phyloP scores from a whole-genome alignment of 2,797 vertebrate species.

The Jordanella pulchra region DNA sequence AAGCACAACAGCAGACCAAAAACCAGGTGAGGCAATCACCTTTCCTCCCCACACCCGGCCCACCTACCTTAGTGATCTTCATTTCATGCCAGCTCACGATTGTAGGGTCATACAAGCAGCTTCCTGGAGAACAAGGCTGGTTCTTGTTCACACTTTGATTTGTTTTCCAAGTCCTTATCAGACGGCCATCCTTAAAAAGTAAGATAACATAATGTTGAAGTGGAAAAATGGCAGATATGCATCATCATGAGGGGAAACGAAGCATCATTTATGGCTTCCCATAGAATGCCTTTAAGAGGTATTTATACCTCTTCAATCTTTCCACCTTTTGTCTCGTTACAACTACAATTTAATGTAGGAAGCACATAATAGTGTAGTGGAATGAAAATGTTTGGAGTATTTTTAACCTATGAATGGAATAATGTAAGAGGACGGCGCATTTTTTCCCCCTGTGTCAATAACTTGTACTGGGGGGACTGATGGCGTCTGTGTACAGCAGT shows the following conservation, averaged over 20 bases:
- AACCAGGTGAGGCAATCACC: slow-evolving; percentile 86
- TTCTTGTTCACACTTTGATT: slow-evolving; percentile 20
- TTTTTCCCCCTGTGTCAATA: no score
- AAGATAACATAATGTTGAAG: not conserved
- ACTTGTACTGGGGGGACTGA: no score
- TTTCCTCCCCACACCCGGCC: slow-evolving; percentile 21
- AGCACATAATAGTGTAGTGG: not conserved
- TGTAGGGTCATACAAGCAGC: slow-evolving; percentile 24
- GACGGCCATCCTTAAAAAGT: not conserved
- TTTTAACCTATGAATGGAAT: no score
- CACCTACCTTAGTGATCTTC: not conserved
- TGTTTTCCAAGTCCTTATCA: slow-evolving; percentile 5
- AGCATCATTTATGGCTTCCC: slow-evolving; percentile 37
- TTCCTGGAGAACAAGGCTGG: slow-evolving; percentile 50
- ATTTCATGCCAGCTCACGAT: slow-evolving; percentile 8
- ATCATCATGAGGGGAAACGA: slow-evolving; percentile 35
- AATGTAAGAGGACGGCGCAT: no score
- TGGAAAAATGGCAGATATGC: slow-evolving; percentile 6
- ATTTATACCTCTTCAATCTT: slow-evolving; percentile 5
- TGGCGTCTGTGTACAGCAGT: not conserved
- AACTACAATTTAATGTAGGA: not conserved
- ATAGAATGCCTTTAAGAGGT: not conserved
- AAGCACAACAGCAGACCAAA: slow-evolving; percentile 93
- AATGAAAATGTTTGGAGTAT: not conserved
- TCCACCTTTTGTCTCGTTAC: not conserved